Evolutionary conservation across 1,140 invertebrate species (phyloP).

Genomic region (Drosophila ficusphila): DNA sequence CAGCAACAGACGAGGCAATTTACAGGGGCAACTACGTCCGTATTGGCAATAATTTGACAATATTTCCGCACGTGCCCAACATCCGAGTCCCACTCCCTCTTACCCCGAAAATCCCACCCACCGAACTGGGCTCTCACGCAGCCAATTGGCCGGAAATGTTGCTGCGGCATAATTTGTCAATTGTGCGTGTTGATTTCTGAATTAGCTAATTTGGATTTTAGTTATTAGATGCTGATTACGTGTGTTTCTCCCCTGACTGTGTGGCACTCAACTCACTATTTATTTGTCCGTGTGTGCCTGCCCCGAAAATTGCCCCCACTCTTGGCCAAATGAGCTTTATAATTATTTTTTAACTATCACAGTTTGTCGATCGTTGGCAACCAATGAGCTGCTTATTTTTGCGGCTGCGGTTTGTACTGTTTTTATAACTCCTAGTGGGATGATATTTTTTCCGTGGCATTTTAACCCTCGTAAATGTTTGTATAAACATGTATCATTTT

Average conservation of each 20-base stretch:
- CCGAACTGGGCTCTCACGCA: conserved; percentile 54
- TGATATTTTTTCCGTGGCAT: conserved; percentile 10
- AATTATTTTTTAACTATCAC: conserved; percentile 65
- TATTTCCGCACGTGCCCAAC: conserved; percentile 60
- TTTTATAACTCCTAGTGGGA: conserved; percentile 7
- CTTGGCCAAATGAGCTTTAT: conserved; percentile 66
- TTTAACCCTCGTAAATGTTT: conserved; percentile 1
- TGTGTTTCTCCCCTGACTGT: conserved; percentile 8
- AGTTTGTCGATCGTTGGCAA: conserved; percentile 33
- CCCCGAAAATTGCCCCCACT: background rate
- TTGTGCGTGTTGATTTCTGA: conserved; percentile 82
- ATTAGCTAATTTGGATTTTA: conserved; percentile 82
- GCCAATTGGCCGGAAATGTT: conserved; percentile 79
- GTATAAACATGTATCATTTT: conserved; percentile 11
- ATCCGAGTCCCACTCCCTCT: background rate
- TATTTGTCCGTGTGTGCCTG: background rate
- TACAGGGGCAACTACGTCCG: conserved; percentile 12
- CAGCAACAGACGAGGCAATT: conserved; percentile 50
- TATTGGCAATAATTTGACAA: conserved; percentile 69
- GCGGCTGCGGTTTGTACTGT: conserved; percentile 46
- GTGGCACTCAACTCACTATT: background rate
- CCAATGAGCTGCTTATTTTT: conserved; percentile 53
- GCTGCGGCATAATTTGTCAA: conserved; percentile 80
- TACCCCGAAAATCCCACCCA: background rate
- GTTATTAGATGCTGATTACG: conserved; percentile 80